Evolutionary conservation across 1,140 invertebrate species (phyloP), one percentile per base, ranked within the genome.

Genomic region (Elymnias hypermnestra): DNA sequence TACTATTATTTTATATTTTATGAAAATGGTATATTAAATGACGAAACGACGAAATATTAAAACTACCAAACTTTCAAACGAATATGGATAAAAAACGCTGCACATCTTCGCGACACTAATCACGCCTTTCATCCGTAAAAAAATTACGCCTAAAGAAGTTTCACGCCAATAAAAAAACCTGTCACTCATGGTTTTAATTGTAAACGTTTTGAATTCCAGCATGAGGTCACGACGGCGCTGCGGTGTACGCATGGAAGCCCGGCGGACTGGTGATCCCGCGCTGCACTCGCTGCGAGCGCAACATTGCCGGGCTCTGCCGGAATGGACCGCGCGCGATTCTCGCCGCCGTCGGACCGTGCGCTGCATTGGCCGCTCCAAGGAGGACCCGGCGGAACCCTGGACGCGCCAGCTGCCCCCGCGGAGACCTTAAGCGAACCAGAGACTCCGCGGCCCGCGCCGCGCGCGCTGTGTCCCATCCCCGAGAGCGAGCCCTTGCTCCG

Each of bases 201-300:
- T 31, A 18, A 23, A 8, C 15, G 17, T 42, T 33, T 28, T 9
- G 13, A 0, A 39, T 47, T 75, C 0, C 77, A 84, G 77, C 78
- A 84, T 84, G 78, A 83, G 74, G 75, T 83, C 78, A 63, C 72
- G 74, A 55, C 66, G 76, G 68, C 59, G 69, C 61, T 73, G 76
- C 63, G 70, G 75, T 67, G 60, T 66, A 73, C 81, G 81, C 75
- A 85, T 85, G 81, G 78, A 79, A 83, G 78, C 73, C 66, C 65
- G 72, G 75, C 77, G 78, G 58, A 57, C 62, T 72, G 78, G 52
- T 83, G 65, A 77, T 19, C 50, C 35, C 53, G 75, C 76, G 71
- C 68, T 77, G 74, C 72, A 71, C 65, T 51, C 63, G 74, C 57
- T 72, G 71, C 77, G 77, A 49, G 72, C 71, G 69, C 72, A 70